phyloP scores from a whole-genome alignment of 2,113 vertebrate species.

The Solea senegalensis region DNA sequence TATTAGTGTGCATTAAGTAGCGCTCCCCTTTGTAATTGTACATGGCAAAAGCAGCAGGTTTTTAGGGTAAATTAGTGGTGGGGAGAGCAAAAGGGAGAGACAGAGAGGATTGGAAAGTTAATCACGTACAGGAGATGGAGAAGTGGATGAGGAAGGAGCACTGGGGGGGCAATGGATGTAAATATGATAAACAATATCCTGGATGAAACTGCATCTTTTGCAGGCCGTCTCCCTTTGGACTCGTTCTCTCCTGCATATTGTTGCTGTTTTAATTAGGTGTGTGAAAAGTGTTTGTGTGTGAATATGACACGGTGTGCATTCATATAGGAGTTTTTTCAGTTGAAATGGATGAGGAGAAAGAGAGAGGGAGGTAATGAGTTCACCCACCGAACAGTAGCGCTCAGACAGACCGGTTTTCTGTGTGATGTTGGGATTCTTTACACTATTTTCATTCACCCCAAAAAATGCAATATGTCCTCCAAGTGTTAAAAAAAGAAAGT shows the following conservation, averaged over 20 bases:
- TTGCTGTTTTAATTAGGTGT: constrained; percentile 81
- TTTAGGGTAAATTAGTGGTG: constrained; percentile 82
- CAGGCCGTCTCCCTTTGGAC: constrained; percentile 71
- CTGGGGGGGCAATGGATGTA: constrained; percentile 49
- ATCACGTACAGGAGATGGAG: constrained; percentile 60
- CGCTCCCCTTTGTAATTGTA: constrained; percentile 88
- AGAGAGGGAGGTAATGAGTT: constrained; percentile 50
- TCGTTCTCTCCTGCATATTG: constrained; percentile 47
- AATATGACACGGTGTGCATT: constrained; percentile 32
- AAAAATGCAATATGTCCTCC: constrained; percentile 49
- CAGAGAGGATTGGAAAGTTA: constrained; percentile 62
- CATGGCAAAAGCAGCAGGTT: constrained; percentile 83
- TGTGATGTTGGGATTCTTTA: constrained; percentile 26
- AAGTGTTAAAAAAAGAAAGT: constrained; percentile 51
- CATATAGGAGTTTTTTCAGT: constrained; percentile 40
- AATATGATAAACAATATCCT: constrained; percentile 68
- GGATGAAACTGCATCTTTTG: constrained; percentile 68
- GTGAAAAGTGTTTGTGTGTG: constrained; percentile 24
- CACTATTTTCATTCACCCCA: constrained; percentile 38
- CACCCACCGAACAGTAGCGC: constrained; percentile 25
- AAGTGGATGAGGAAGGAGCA: constrained; percentile 28
- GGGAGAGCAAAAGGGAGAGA: constrained; percentile 68
- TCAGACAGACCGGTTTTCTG: constrained; percentile 31
- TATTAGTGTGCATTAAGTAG: constrained; percentile 89
- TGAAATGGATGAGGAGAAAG: constrained; percentile 55